Conservation (phyloP, 2,113 vertebrate species). For the Rhinichthys klamathensis region DNA sequence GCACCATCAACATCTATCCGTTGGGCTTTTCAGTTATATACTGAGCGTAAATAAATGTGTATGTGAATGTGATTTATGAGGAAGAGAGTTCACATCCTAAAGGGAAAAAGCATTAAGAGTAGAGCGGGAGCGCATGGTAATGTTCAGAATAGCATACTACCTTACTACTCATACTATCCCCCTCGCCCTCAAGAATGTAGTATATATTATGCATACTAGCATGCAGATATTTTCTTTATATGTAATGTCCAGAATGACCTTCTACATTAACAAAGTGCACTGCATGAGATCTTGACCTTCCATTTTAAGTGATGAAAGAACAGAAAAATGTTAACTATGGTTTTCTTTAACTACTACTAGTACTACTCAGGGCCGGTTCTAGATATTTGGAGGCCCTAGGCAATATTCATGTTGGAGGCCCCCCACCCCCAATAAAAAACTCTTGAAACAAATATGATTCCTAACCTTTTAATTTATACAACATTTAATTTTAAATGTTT, state of each 20-base stretch:
- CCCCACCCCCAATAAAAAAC: no score
- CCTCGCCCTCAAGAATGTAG: background rate
- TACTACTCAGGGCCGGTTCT: no score
- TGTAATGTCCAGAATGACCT: background rate
- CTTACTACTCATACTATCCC: background rate
- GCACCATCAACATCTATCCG: slow-evolving; percentile 14
- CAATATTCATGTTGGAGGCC: no score
- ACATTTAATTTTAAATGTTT: no score
- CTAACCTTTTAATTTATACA: no score
- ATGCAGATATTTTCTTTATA: background rate
- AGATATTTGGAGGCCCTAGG: no score
- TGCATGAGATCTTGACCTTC: background rate
- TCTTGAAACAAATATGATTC: no score
- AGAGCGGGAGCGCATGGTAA: background rate
- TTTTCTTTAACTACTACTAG: background rate
- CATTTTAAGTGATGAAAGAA: background rate
- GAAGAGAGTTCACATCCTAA: background rate
- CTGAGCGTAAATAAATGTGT: background rate
- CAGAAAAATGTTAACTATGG: background rate
- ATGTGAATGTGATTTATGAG: no score
- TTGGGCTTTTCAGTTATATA: background rate
- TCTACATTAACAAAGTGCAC: background rate
- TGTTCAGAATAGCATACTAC: background rate
- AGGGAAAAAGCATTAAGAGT: background rate
- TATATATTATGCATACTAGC: background rate